Percentiles rank a stretch among this genome's conserved stretches.
phyloP scores from a whole-genome alignment of 2,888 invertebrate species.

The Nomada fabriciana region DNA sequence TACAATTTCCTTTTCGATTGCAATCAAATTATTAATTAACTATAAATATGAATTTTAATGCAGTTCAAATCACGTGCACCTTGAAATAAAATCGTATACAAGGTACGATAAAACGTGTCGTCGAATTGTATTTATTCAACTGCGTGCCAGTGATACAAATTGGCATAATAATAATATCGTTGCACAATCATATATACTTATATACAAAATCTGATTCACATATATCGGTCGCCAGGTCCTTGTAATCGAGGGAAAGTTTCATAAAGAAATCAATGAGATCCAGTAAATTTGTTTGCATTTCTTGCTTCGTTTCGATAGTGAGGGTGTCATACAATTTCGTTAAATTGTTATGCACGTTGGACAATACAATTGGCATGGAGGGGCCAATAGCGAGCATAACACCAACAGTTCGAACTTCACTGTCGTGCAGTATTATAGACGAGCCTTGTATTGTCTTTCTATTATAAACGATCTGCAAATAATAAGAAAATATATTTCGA shows the following conservation, averaged over 20 bases:
- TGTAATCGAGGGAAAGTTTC: conserved; percentile 51
- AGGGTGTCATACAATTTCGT: conserved; percentile 51
- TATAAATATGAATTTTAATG: not conserved
- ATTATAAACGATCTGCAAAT: conserved; percentile 64
- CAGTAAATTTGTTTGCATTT: conserved; percentile 60
- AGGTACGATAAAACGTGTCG: no score
- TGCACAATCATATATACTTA: not conserved
- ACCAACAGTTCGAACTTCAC: conserved; percentile 48
- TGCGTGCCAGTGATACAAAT: not conserved
- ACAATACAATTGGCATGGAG: conserved; percentile 58
- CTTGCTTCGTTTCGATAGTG: conserved; percentile 10
- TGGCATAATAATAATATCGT: not conserved
- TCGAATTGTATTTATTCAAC: not conserved
- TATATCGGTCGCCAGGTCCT: conserved; percentile 21
- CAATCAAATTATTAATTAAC: not conserved
- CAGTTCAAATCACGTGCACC: not conserved
- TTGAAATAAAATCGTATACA: no score
- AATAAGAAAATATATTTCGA: not conserved
- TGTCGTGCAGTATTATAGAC: conserved; percentile 67
- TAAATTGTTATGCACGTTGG: conserved; percentile 49
- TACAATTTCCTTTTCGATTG: no score
- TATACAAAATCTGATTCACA: conserved; percentile 15
- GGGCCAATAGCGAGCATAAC: conserved; percentile 58
- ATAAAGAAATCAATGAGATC: conserved; percentile 41
- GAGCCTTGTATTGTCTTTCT: conserved; percentile 58